These are phyloP conservation scores for Ailurus styani DNA, from an alignment of 2,113 vertebrate species.

Conservation along the genomic window DNA sequence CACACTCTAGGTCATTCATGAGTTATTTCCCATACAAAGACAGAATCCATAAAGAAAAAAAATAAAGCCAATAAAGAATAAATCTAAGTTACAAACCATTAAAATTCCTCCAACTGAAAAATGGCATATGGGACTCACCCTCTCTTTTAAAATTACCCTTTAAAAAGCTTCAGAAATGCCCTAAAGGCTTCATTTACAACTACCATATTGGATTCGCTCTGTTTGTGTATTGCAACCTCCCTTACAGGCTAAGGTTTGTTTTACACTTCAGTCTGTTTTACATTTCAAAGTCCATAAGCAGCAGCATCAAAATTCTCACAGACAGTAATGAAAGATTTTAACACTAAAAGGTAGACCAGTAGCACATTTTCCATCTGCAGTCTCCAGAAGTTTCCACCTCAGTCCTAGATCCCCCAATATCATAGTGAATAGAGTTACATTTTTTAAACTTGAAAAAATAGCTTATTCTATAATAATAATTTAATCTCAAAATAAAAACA, in stretches of 20 bases:
- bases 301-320: constrained; percentile 14
- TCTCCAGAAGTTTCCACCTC: neutral
- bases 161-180: constrained; percentile 48
- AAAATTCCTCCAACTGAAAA: constrained; percentile 68
- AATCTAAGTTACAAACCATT: constrained; percentile 57
- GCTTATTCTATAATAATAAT: neutral
- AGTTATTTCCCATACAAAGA: constrained; percentile 43
- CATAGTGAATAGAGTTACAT: neutral
- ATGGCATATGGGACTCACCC: constrained; percentile 44
- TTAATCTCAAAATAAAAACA: neutral
- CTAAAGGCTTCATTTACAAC: constrained; percentile 45
- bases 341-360: neutral
- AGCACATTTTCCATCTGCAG: constrained; percentile 21
- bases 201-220: constrained; percentile 27
- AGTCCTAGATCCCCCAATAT: neutral
- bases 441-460: constrained; percentile 6
- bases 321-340: neutral
- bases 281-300: constrained; percentile 54
- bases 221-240: neutral
- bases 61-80: constrained; percentile 56
- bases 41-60: constrained; percentile 31
- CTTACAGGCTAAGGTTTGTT: constrained; percentile 24
- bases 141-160: constrained; percentile 62
- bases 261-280: constrained; percentile 39
- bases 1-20: constrained; percentile 16